Percentiles rank a stretch among this genome's conserved stretches.
These are phyloP conservation scores for Hyles euphorbiae DNA, from an alignment of 1,140 invertebrate species.

Conservation along the genomic window DNA sequence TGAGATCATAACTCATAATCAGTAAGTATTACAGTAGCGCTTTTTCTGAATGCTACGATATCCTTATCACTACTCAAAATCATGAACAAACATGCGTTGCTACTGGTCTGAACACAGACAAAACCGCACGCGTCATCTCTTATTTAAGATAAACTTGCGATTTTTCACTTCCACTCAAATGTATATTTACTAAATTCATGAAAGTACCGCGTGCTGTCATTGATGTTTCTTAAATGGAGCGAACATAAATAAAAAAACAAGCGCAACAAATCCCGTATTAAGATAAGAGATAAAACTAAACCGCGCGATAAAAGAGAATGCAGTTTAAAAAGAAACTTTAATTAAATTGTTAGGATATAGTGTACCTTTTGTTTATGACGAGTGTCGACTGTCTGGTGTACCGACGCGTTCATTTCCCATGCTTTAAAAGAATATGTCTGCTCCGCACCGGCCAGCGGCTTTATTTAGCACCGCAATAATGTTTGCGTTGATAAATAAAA, in stretches of 20 bases:
- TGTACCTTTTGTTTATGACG: conserved; percentile 30
- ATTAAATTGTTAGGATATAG: conserved; percentile 48
- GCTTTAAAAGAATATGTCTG: conserved; percentile 18
- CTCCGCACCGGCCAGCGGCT: conserved; percentile 7
- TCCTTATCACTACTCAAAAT: too few relatives aligned
- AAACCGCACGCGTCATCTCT: too few relatives aligned
- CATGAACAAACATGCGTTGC: too few relatives aligned
- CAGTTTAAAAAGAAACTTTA: conserved; percentile 61
- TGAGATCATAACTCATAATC: too few relatives aligned
- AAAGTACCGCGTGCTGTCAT: not conserved
- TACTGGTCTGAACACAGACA: too few relatives aligned
- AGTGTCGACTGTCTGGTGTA: conserved; percentile 17
- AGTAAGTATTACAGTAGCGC: too few relatives aligned
- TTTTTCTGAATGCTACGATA: too few relatives aligned
- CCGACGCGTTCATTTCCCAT: conserved; percentile 29
- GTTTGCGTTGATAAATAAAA: too few relatives aligned
- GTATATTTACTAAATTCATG: too few relatives aligned
- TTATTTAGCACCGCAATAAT: not conserved
- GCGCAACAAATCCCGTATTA: conserved; percentile 25
- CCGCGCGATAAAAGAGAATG: conserved; percentile 37
- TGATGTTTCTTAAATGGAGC: conserved; percentile 14
- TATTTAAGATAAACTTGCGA: too few relatives aligned
- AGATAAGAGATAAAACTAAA: conserved; percentile 51
- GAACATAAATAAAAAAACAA: too few relatives aligned
- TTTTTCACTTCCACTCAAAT: too few relatives aligned